Conservation (phyloP, 2,888 invertebrate species). For the Bibio marci region DNA sequence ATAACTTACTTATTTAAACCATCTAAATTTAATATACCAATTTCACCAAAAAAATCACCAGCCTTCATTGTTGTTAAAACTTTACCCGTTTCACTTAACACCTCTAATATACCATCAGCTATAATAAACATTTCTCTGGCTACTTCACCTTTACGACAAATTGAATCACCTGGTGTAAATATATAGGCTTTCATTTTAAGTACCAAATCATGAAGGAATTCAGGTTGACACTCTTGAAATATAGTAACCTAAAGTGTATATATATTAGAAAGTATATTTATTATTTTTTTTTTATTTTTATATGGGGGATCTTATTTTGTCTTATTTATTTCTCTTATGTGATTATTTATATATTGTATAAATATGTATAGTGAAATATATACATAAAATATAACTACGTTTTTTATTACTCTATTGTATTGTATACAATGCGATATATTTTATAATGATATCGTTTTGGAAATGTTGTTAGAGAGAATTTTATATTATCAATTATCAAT, state of each 20-base stretch:
- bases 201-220: conserved; percentile 90
- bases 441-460: no score
- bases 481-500: no score
- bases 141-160: conserved; percentile 85
- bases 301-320: no score
- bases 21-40: conserved; percentile 88
- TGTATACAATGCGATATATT: no score
- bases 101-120: conserved; percentile 90
- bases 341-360: no score
- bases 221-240: conserved; percentile 94
- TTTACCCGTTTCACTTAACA: conserved; percentile 83
- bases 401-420: no score
- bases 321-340: no score
- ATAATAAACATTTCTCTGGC: conserved; percentile 98
- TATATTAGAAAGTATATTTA: neutral
- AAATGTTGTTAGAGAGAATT: no score
- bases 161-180: conserved; percentile 93
- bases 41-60: conserved; percentile 95
- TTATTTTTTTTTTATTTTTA: neutral
- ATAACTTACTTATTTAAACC: conserved; percentile 76
- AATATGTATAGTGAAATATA: no score
- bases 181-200: conserved; percentile 97
- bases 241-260: conserved; percentile 68
- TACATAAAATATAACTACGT: no score
- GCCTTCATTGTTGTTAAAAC: conserved; percentile 93